Evolutionary conservation across 2,113 vertebrate genomes (phyloP).

Genomic region (Dascyllus trimaculatus): DNA sequence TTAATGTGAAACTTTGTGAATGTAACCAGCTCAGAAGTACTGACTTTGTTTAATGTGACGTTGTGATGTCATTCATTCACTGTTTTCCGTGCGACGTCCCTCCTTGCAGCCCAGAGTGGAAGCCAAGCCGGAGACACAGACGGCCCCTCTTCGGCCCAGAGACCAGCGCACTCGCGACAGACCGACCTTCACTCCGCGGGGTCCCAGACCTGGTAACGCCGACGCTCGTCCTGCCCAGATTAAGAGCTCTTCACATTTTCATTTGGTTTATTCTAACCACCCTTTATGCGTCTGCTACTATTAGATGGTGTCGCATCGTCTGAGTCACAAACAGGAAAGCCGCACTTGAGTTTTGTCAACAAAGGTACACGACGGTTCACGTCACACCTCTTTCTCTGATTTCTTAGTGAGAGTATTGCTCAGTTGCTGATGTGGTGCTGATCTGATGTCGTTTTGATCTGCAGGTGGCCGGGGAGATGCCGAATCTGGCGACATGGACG

Average conservation of each 20-base stretch:
- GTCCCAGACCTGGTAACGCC: slow-evolving; percentile 90
- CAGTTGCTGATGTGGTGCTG: neutral
- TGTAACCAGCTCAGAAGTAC: neutral
- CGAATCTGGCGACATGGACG: slow-evolving; percentile 92
- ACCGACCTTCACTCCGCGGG: slow-evolving; percentile 89
- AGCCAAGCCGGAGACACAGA: slow-evolving; percentile 90
- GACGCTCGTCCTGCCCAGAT: neutral
- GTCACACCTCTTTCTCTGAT: neutral
- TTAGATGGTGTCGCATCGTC: slow-evolving; percentile 80
- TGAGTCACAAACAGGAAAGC: slow-evolving; percentile 83
- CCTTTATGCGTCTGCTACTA: slow-evolving; percentile 30
- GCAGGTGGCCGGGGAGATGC: slow-evolving; percentile 88
- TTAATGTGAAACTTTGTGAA: neutral
- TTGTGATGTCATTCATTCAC: neutral
- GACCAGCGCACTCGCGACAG: slow-evolving; percentile 94
- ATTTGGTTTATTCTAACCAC: neutral
- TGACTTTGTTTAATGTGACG: neutral
- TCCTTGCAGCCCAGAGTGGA: slow-evolving; percentile 90
- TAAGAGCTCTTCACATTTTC: neutral
- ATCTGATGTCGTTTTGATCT: neutral
- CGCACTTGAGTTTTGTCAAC: slow-evolving; percentile 83
- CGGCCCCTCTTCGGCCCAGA: slow-evolving; percentile 88
- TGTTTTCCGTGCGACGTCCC: neutral
- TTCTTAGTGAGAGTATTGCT: neutral
- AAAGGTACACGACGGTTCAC: slow-evolving; percentile 74